Percentiles rank a stretch among this genome's conserved stretches.
phyloP scores from a whole-genome alignment of 2,797 vertebrate species.

The Pelochelys cantorii region DNA sequence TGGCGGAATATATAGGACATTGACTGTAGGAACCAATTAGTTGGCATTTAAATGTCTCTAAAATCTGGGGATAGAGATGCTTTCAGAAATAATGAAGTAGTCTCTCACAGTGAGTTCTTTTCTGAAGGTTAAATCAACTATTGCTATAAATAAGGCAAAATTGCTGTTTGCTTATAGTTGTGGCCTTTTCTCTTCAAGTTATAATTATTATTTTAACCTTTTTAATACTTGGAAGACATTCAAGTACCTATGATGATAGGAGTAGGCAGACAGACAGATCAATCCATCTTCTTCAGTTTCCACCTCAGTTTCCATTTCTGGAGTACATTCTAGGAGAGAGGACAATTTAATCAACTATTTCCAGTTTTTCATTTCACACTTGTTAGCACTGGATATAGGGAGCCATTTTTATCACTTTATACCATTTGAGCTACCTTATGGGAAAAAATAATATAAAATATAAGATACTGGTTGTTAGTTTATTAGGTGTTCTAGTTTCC shows the following conservation, averaged over 20 bases:
- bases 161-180: neutral
- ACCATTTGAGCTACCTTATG: neutral
- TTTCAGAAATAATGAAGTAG: neutral
- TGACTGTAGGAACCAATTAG: neutral
- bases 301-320: neutral
- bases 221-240: neutral
- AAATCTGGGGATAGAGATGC: neutral
- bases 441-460: neutral
- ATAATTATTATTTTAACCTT: neutral
- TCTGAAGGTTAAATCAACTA: neutral
- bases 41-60: neutral
- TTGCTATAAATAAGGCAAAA: neutral
- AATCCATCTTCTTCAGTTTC: neutral
- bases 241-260: neutral
- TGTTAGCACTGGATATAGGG: neutral
- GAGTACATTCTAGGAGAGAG: neutral
- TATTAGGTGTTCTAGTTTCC: neutral
- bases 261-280: neutral
- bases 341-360: neutral
- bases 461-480: neutral
- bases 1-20: neutral
- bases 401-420: neutral
- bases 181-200: neutral
- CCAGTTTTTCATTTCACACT: neutral
- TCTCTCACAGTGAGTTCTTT: neutral